Percentiles rank a stretch among this genome's conserved stretches.
phyloP scores from a whole-genome alignment of 2,113 vertebrate species.

The Odontophorus gujanensis region DNA sequence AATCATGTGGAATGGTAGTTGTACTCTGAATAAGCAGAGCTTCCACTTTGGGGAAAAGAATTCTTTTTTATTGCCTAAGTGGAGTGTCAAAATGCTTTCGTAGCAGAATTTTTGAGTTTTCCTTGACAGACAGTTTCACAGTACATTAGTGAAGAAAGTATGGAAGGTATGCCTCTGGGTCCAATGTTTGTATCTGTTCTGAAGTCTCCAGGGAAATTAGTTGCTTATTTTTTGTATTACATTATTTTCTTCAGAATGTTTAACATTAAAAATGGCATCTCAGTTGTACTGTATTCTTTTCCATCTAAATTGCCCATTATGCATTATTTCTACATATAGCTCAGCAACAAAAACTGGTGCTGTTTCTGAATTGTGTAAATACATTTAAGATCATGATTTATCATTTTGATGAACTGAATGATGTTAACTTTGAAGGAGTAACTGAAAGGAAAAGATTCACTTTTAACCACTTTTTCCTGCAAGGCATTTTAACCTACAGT shows the following conservation, averaged over 20 bases:
- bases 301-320: not conserved
- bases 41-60: not conserved
- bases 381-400: not conserved
- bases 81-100: conserved; percentile 1
- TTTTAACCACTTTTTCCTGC: not conserved
- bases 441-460: not conserved
- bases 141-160: not conserved
- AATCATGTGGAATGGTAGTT: conserved; percentile 26
- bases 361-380: not conserved
- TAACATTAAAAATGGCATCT: not conserved
- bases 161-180: not conserved
- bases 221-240: not conserved
- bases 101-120: not conserved
- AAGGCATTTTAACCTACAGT: not conserved
- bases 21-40: not conserved
- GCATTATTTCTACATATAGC: not conserved
- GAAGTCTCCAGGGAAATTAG: not conserved
- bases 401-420: not conserved
- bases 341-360: not conserved
- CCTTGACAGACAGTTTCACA: not conserved
- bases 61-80: not conserved
- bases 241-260: not conserved
- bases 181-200: not conserved
- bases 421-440: not conserved
- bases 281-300: not conserved